phyloP scores from a whole-genome alignment of 2,113 vertebrate genomes.

The Pipa parva region DNA sequence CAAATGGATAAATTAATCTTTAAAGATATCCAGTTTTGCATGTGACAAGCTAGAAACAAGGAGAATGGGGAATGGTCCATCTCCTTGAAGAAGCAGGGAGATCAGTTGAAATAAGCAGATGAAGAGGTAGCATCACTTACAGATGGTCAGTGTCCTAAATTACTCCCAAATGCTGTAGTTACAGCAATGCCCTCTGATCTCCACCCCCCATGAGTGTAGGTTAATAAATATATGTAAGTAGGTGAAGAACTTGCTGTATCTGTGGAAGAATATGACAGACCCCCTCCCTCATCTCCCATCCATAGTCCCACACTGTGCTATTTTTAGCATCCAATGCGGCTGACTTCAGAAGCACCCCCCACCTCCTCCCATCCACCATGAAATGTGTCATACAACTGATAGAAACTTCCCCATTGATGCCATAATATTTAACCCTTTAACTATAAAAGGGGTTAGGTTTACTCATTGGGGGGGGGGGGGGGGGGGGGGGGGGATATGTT shows the following conservation, averaged over 20 bases:
- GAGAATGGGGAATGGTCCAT: too few relatives aligned
- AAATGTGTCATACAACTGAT: slow-evolving; percentile 34
- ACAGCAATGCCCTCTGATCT: not conserved
- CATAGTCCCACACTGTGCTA: slow-evolving; percentile 39
- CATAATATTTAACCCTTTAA: not conserved
- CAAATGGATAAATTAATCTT: too few relatives aligned
- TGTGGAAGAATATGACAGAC: slow-evolving; percentile 30
- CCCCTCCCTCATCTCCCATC: not conserved
- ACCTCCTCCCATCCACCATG: slow-evolving; percentile 30
- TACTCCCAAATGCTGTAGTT: not conserved
- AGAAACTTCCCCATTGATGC: slow-evolving; percentile 21
- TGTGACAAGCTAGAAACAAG: too few relatives aligned
- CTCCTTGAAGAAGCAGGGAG: slow-evolving; percentile 9
- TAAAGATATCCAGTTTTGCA: too few relatives aligned
- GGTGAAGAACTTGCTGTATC: not conserved
- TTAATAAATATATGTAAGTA: not conserved
- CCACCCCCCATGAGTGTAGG: not conserved
- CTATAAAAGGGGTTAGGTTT: not conserved
- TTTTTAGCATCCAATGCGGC: slow-evolving; percentile 44
- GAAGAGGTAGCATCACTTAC: not conserved
- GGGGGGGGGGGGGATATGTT: too few relatives aligned
- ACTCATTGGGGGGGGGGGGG: not conserved
- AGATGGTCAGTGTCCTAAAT: not conserved
- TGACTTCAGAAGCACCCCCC: slow-evolving; percentile 31
- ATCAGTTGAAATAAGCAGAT: slow-evolving; percentile 20